Evolutionary conservation across 2,888 invertebrate genomes (phyloP).

Genomic region (Polymixis flavicincta): DNA sequence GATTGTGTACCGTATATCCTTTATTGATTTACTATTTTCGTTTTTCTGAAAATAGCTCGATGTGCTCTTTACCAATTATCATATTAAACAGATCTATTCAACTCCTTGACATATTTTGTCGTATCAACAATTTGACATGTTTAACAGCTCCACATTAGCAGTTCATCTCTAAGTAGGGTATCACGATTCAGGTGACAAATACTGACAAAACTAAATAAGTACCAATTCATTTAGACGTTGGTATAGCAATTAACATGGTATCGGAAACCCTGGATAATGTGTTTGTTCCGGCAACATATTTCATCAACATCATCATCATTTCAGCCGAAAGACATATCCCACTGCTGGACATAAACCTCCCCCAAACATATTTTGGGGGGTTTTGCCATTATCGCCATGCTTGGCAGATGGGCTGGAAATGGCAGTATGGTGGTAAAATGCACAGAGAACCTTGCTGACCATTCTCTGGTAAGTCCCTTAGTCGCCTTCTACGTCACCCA

Average conservation of each 20-base stretch:
- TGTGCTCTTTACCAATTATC: constrained; percentile 8
- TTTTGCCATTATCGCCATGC: no score
- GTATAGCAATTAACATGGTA: constrained; percentile 33
- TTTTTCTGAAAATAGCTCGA: neutral
- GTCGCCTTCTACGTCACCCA: no score
- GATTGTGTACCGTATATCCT: neutral
- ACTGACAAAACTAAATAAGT: constrained; percentile 15
- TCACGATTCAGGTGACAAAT: constrained; percentile 66
- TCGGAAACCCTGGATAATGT: constrained; percentile 40
- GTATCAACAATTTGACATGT: constrained; percentile 4
- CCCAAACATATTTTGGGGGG: no score
- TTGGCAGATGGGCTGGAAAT: no score
- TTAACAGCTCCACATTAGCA: constrained; percentile 49
- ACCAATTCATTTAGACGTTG: constrained; percentile 25
- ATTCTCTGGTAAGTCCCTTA: no score
- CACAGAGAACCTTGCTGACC: no score
- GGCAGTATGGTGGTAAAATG: no score
- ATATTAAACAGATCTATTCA: constrained; percentile 13
- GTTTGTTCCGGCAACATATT: constrained; percentile 38
- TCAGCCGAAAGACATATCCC: no score
- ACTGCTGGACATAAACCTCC: no score
- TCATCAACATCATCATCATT: no score
- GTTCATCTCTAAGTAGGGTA: constrained; percentile 56
- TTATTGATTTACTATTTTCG: no score
- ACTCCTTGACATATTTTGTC: constrained; percentile 41